These are phyloP conservation scores for Gnathonemus echidnorhynchus DNA, from an alignment of 2,113 vertebrate genomes.

Conservation along the genomic window DNA sequence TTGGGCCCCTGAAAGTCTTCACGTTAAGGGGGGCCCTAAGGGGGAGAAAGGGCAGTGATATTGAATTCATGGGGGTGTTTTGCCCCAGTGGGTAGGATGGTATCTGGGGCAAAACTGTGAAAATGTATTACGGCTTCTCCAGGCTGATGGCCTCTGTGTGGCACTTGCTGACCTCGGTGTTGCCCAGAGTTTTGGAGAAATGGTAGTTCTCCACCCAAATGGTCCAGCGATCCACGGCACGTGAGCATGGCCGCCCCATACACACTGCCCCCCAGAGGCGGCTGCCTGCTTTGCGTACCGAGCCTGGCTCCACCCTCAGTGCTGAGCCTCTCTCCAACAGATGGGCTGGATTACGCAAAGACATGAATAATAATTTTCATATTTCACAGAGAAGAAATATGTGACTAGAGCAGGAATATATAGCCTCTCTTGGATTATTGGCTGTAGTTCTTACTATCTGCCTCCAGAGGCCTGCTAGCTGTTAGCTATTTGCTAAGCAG, in stretches of 20 bases:
- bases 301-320: background rate
- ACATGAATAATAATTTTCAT: background rate
- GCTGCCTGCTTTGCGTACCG: slow-evolving; percentile 33
- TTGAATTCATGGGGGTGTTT: background rate
- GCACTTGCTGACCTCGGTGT: background rate
- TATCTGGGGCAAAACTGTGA: background rate
- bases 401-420: background rate
- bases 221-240: background rate
- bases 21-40: background rate
- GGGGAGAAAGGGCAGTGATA: background rate
- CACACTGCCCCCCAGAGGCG: slow-evolving; percentile 33
- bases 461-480: background rate
- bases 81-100: background rate
- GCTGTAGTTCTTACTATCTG: background rate
- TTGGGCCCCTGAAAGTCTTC: background rate
- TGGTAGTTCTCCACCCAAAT: background rate
- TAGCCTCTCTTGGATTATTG: background rate
- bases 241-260: slow-evolving; percentile 15
- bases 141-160: background rate
- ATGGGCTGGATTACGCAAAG: background rate
- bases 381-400: background rate
- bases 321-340: background rate
- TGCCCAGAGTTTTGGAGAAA: background rate
- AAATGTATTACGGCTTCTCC: background rate
- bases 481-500: background rate